Base-by-base conservation (phyloP, 2,797 vertebrate species). In the Chelmon rostratus region DNA sequence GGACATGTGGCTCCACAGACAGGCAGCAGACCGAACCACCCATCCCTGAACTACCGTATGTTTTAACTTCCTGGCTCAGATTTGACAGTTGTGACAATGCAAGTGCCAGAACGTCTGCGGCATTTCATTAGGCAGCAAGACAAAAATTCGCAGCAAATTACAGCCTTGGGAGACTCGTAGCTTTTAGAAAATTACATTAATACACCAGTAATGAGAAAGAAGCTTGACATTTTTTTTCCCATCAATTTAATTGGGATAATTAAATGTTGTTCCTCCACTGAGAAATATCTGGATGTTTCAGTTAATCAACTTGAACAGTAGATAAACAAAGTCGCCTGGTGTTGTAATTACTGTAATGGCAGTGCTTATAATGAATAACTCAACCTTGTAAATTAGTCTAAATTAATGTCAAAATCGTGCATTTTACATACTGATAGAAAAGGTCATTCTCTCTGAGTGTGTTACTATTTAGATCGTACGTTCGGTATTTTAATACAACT, bases 311-410 rank as follows among this genome's bases (percentile, higher is more conserved):
- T 84, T 44, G 35, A 88, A 82, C 70, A 63, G 69, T 66, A 77
- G 78, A 88, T 79, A 82, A 87, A 88, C 75, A 82, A 73, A 82
- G 67, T 75, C 52, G 7, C 62, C 79, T 68, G 33, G 47, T 80
- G 76, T 72, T 82, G 73, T 88, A 88, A 91, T 89, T 88, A 86
- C 69, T 58, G 28, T 79, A 82, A 89, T 82, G 68, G 50, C 69
- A 40, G 59, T 16, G 38, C 78, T 83, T 77, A 59, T 82, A 87
- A 84, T 73, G 37, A 87, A 49, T 72, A 71, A 76, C 38, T 80
- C 44, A 69, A 9, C 59, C 68, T 23, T 59, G 35, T 42, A 68
- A 73, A 85, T 85, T 38, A 50, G 56, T 81, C 42, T 70, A 53
- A 83, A 72, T 90, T 53, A 74, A 82, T 70, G 72, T 82, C 77